Percentiles rank a stretch among this genome's conserved stretches.
phyloP scores from a whole-genome alignment of 2,113 vertebrate genomes.

The Platanista minor region DNA sequence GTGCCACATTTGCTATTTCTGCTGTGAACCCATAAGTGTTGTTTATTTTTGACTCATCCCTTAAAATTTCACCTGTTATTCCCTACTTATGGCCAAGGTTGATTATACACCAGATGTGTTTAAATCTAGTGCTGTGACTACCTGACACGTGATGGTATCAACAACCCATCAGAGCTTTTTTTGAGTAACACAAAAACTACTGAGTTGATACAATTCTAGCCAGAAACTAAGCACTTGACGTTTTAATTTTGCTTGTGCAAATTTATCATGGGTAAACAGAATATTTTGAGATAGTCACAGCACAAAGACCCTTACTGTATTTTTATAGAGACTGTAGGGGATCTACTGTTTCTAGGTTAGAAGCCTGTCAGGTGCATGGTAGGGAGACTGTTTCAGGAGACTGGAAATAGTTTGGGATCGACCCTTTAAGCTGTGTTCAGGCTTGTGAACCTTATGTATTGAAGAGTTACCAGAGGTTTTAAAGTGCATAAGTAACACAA shows the following conservation, averaged over 20 bases:
- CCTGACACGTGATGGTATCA: background rate
- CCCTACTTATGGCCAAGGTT: background rate
- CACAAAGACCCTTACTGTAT: background rate
- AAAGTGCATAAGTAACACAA: background rate
- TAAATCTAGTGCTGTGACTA: background rate
- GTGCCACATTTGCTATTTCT: background rate
- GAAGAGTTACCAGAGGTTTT: background rate
- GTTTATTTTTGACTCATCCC: background rate
- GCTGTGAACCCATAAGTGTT: background rate
- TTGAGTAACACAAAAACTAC: background rate
- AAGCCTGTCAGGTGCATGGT: background rate
- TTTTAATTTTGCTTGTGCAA: background rate
- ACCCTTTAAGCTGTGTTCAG: background rate
- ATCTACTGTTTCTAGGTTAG: background rate
- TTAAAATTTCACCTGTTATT: background rate
- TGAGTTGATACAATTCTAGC: slow-evolving; percentile 5
- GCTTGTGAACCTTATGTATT: background rate
- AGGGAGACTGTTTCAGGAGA: background rate
- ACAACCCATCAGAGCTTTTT: background rate
- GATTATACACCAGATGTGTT: background rate
- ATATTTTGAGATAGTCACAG: background rate
- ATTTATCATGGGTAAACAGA: background rate
- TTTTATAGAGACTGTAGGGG: background rate
- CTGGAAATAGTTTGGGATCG: background rate
- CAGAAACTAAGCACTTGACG: background rate